phyloP scores from a whole-genome alignment of 2,113 vertebrate species.

The Callopanchax toddi region DNA sequence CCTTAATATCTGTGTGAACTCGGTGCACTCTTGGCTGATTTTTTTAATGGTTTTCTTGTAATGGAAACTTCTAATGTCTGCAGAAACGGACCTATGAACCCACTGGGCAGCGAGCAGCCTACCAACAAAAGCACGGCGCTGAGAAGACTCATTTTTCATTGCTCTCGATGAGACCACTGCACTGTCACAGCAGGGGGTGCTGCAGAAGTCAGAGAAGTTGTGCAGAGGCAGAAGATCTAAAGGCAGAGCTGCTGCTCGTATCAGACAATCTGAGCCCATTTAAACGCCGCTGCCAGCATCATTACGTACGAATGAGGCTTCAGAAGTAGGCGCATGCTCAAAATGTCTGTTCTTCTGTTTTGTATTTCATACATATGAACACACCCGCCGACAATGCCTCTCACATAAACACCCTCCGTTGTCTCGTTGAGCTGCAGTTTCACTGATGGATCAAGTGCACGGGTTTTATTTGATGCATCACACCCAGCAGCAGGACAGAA shows the following conservation, averaged over 20 bases:
- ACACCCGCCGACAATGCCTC: not conserved
- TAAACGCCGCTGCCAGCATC: not conserved
- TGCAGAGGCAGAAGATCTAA: slow-evolving; percentile 4
- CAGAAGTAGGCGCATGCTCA: not conserved
- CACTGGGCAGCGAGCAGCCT: not conserved
- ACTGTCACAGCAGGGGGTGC: slow-evolving; percentile 6
- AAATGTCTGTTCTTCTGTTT: too few species aligned
- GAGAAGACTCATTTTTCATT: slow-evolving; percentile 16
- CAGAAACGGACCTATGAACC: slow-evolving; percentile 2
- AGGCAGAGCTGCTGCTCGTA: not conserved
- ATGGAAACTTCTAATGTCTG: slow-evolving; percentile 15
- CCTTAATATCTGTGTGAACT: too few species aligned
- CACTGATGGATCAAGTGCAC: not conserved
- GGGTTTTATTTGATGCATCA: slow-evolving; percentile 9
- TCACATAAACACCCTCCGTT: not conserved
- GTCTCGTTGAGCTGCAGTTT: slow-evolving; percentile 4
- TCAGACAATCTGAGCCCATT: not conserved
- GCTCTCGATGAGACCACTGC: slow-evolving; percentile 2
- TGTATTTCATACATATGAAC: not conserved
- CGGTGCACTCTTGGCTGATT: not conserved
- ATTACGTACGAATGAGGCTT: not conserved
- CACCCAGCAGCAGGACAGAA: slow-evolving; percentile 8
- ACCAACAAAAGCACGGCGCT: slow-evolving; percentile 1
- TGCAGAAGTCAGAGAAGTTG: not conserved
- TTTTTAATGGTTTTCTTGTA: slow-evolving; percentile 2